Percentiles rank a stretch among this genome's conserved stretches.
Evolutionary conservation across 2,113 vertebrate genomes (phyloP).

Genomic region (Andinoacara biseriatus): DNA sequence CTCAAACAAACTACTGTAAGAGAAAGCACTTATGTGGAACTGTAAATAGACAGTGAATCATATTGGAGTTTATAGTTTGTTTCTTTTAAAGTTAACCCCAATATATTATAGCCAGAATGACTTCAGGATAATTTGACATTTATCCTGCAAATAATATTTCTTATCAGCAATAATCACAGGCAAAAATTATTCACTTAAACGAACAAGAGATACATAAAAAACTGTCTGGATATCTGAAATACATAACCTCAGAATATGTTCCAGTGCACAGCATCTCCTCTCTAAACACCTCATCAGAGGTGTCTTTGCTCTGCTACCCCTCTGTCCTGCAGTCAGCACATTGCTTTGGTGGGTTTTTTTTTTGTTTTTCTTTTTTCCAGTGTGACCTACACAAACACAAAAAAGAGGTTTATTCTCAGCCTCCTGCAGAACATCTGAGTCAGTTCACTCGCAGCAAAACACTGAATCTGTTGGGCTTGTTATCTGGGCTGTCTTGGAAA

Average conservation of each 20-base stretch:
- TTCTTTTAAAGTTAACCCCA: background rate
- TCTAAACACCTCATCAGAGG: conserved; percentile 17
- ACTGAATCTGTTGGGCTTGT: conserved; percentile 18
- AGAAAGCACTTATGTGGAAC: background rate
- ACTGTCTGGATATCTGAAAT: background rate
- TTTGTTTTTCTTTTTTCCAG: background rate
- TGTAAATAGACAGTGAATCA: background rate
- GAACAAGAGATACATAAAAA: background rate
- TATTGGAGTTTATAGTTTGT: background rate
- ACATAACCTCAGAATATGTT: background rate
- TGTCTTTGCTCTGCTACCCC: conserved; percentile 8
- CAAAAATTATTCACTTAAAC: background rate
- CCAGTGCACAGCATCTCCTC: conserved; percentile 1
- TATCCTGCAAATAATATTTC: background rate
- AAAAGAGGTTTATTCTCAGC: conserved; percentile 23
- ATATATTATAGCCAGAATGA: background rate
- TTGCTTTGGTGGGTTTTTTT: background rate
- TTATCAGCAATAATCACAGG: background rate
- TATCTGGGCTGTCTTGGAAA: conserved; percentile 16
- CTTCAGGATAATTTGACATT: background rate
- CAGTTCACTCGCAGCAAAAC: conserved; percentile 34
- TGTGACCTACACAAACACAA: conserved; percentile 35
- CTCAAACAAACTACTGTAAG: background rate
- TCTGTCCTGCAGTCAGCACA: conserved; percentile 24
- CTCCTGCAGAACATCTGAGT: conserved; percentile 41